These are phyloP conservation scores for Vanessa atalanta DNA, from an alignment of 1,140 invertebrate species.

Conservation along the genomic window DNA sequence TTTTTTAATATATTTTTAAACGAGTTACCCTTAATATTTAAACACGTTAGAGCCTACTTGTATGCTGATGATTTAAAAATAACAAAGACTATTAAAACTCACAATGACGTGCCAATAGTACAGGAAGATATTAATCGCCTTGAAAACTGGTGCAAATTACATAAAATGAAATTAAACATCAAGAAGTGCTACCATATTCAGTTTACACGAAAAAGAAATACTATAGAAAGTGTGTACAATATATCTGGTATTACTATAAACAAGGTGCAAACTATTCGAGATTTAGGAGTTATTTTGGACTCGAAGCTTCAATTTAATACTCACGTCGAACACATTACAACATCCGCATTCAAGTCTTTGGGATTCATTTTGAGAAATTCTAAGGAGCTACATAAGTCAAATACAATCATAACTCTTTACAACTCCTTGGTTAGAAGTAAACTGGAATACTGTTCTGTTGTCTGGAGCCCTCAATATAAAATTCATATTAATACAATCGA, in stretches of 20 bases:
- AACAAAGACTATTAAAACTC: not conserved
- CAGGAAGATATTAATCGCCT: slow-evolving; percentile 22
- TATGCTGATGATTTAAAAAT: slow-evolving; percentile 24
- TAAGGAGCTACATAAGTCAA: too few relatives aligned
- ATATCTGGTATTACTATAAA: not conserved
- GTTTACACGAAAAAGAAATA: slow-evolving; percentile 16
- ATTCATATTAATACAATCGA: too few relatives aligned
- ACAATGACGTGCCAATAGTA: not conserved
- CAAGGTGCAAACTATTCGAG: slow-evolving; percentile 10
- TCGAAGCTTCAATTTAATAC: too few relatives aligned
- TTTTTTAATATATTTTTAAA: slow-evolving; percentile 22
- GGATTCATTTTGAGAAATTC: too few relatives aligned
- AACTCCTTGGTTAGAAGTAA: too few relatives aligned
- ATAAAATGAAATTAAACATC: slow-evolving; percentile 5
- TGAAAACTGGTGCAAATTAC: slow-evolving; percentile 12
- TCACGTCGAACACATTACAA: too few relatives aligned
- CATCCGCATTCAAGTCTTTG: too few relatives aligned
- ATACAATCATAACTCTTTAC: too few relatives aligned
- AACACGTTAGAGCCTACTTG: slow-evolving; percentile 3
- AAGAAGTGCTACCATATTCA: slow-evolving; percentile 4
- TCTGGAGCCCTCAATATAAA: too few relatives aligned
- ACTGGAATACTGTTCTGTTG: too few relatives aligned
- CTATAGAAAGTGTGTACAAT: not conserved
- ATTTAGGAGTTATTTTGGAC: slow-evolving; percentile 15
- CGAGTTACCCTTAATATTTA: slow-evolving; percentile 4